These are phyloP conservation scores for Phenacoccus solenopsis DNA, from an alignment of 1,140 invertebrate genomes.

Conservation along the genomic window DNA sequence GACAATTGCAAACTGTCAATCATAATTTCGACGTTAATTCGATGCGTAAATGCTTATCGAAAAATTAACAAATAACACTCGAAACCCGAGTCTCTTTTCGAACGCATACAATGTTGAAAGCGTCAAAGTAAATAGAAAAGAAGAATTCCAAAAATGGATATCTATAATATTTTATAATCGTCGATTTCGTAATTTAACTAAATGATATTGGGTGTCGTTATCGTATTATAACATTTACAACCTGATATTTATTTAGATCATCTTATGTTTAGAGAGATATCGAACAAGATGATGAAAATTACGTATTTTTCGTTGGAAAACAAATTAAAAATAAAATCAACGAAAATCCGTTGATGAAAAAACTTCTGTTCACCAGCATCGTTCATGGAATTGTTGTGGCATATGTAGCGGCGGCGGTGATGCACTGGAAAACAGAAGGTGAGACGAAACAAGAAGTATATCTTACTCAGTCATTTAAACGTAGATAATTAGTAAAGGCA, in stretches of 20 bases:
- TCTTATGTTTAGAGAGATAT: not conserved
- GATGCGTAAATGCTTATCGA: not conserved
- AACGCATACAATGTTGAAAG: no score
- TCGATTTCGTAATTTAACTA: no score
- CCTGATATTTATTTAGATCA: not conserved
- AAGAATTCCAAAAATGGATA: no score
- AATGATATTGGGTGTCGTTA: no score
- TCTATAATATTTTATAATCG: no score
- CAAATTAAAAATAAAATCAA: not conserved
- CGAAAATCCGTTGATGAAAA: not conserved
- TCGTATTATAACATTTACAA: no score
- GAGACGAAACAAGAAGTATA: not conserved
- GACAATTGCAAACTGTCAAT: not conserved
- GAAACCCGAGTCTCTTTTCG: not conserved
- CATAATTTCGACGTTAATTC: not conserved
- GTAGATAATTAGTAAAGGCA: no score
- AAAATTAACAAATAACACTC: not conserved
- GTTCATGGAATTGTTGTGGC: not conserved
- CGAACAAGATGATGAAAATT: not conserved
- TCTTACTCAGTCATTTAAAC: no score
- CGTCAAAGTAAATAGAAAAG: no score
- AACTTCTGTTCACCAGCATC: not conserved
- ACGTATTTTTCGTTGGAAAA: not conserved
- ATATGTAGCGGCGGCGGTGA: not conserved
- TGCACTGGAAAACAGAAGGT: not conserved